Evolutionary conservation across 2,888 invertebrate species (phyloP).

Genomic region (Andrena haemorrhoa): DNA sequence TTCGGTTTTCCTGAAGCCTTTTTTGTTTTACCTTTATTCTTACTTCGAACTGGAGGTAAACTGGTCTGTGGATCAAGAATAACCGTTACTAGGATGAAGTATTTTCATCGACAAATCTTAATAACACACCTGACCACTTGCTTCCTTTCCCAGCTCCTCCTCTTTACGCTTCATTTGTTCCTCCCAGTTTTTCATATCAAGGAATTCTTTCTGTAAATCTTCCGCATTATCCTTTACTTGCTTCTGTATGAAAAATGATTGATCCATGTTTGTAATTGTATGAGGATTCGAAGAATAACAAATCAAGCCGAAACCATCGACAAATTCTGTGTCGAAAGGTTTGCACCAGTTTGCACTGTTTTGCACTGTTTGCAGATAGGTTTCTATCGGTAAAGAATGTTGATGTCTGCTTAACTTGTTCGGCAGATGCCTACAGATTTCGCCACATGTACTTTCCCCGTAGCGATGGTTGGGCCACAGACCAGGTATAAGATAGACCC

Average conservation of each 20-base stretch:
- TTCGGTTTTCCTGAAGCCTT: slow-evolving; percentile 31
- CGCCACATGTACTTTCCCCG: too few species aligned
- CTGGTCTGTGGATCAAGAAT: slow-evolving; percentile 77
- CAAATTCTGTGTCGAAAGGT: too few species aligned
- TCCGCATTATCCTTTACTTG: slow-evolving; percentile 90
- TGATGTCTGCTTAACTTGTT: too few species aligned
- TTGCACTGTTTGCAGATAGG: too few species aligned
- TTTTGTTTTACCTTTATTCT: slow-evolving; percentile 72
- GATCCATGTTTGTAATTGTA: slow-evolving; percentile 85
- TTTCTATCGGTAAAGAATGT: too few species aligned
- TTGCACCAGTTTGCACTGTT: too few species aligned
- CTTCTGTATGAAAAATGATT: slow-evolving; percentile 89
- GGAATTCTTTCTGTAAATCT: slow-evolving; percentile 89
- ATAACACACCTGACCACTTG: slow-evolving; percentile 71
- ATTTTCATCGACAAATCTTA: not conserved
- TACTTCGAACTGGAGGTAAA: slow-evolving; percentile 87
- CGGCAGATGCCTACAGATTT: too few species aligned
- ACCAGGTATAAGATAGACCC: too few species aligned
- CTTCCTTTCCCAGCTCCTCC: slow-evolving; percentile 85
- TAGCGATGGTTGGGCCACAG: too few species aligned
- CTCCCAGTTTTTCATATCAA: slow-evolving; percentile 91
- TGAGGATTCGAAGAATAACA: not conserved
- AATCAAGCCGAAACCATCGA: not conserved
- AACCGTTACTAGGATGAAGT: not conserved
- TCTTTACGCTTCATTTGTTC: slow-evolving; percentile 91